phyloP scores from a whole-genome alignment of 2,113 vertebrate species.

The Sclerurus mexicanus region DNA sequence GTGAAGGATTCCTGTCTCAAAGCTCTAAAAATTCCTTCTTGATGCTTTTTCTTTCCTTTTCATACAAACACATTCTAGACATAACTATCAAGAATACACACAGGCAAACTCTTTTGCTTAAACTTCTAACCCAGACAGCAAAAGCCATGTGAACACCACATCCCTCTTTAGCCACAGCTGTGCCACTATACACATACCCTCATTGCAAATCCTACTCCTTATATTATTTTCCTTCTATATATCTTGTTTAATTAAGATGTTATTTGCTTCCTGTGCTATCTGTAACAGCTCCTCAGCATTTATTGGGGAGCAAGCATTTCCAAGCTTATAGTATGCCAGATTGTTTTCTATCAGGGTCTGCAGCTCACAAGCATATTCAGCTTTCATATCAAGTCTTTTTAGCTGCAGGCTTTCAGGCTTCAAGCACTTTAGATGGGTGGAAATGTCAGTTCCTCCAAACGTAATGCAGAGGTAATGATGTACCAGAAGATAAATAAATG shows the following conservation, averaged over 20 bases:
- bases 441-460: neutral
- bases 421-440: neutral
- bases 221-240: neutral
- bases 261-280: neutral
- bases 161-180: neutral
- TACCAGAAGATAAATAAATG: neutral
- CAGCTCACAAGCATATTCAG: neutral
- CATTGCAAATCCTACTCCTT: neutral
- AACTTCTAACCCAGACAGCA: neutral
- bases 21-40: neutral
- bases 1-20: neutral
- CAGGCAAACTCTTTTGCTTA: neutral
- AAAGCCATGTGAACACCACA: accelerated
- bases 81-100: neutral
- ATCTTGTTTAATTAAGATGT: neutral
- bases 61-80: neutral
- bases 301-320: neutral
- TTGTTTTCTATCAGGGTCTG: neutral
- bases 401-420: neutral
- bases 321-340: neutral
- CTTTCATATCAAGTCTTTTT: neutral
- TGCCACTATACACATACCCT: neutral
- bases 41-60: neutral
- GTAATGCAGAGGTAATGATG: neutral
- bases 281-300: neutral